A percentile compares a stretch with the other conserved stretches of the same genome.
These are phyloP conservation scores for Metopia argyrocephala DNA, from an alignment of 2,888 invertebrate species.

Conservation along the genomic window DNA sequence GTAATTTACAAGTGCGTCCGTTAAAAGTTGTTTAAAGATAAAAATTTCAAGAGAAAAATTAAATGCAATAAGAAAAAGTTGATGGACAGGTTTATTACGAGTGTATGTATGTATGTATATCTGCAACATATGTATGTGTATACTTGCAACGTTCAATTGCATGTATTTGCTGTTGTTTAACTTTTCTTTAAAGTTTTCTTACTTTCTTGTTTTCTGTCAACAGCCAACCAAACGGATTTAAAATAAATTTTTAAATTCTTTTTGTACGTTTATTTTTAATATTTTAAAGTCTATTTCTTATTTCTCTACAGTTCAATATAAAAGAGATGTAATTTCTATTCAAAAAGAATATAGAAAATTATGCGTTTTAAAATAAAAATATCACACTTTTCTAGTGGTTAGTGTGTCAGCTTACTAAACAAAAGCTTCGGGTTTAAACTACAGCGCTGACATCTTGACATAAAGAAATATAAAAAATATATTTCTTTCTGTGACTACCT, in stretches of 20 bases:
- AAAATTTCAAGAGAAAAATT: slow-evolving; percentile 11
- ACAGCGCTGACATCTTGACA: too few species aligned
- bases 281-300: not conserved
- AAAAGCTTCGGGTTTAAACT: too few species aligned
- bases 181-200: not conserved
- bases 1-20: slow-evolving; percentile 23
- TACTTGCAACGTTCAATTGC: not conserved
- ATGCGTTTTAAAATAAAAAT: not conserved
- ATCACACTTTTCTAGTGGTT: slow-evolving; percentile 51
- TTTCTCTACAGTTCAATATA: slow-evolving; percentile 2
- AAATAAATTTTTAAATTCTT: slow-evolving; percentile 5
- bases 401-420: too few species aligned
- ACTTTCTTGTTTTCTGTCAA: not conserved
- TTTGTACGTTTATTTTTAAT: not conserved
- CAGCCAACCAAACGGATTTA: slow-evolving; percentile 54
- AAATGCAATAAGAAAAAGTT: slow-evolving; percentile 42
- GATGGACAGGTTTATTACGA: slow-evolving; percentile 56
- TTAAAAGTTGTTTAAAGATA: slow-evolving; percentile 39
- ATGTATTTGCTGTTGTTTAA: not conserved
- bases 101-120: slow-evolving; percentile 1
- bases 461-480: too few species aligned
- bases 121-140: not conserved
- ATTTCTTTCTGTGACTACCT: too few species aligned
- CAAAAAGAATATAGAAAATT: slow-evolving; percentile 1
- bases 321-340: slow-evolving; percentile 30